Percentiles rank a stretch among this genome's conserved stretches.
These are phyloP conservation scores for Spialia ferax DNA, from an alignment of 2,888 invertebrate genomes.

Conservation along the genomic window DNA sequence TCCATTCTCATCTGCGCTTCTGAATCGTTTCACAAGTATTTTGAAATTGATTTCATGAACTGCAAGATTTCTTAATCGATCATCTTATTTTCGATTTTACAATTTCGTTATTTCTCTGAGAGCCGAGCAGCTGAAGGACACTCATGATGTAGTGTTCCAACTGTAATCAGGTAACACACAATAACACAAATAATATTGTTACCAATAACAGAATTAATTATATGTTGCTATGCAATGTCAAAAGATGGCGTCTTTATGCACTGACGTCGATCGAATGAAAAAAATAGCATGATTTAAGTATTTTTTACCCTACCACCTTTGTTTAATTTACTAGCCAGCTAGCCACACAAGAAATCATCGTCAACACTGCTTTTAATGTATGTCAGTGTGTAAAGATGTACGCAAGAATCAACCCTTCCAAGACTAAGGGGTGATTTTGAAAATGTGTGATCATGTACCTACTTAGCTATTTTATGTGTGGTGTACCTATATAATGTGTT, in stretches of 20 bases:
- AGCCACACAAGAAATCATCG: background rate
- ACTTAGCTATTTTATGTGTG: slow-evolving; percentile 8
- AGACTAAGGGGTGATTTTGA: slow-evolving; percentile 27
- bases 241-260: slow-evolving; percentile 26
- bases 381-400: slow-evolving; percentile 33
- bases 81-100: slow-evolving; percentile 39
- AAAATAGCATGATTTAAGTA: background rate
- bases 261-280: slow-evolving; percentile 1
- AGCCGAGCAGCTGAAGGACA: slow-evolving; percentile 70
- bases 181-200: slow-evolving; percentile 43
- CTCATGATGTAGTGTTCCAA: slow-evolving; percentile 79
- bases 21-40: slow-evolving; percentile 22
- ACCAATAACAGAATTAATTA: slow-evolving; percentile 41
- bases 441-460: slow-evolving; percentile 17
- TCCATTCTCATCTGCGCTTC: slow-evolving; percentile 26
- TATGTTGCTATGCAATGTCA: slow-evolving; percentile 26
- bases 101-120: slow-evolving; percentile 48
- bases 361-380: background rate
- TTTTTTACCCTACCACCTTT: background rate
- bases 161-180: slow-evolving; percentile 73
- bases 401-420: slow-evolving; percentile 26
- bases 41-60: slow-evolving; percentile 18
- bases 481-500: background rate
- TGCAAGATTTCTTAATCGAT: slow-evolving; percentile 30
- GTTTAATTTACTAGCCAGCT: slow-evolving; percentile 9